phyloP scores from a whole-genome alignment of 2,797 vertebrate species.

The Cygnus olor region DNA sequence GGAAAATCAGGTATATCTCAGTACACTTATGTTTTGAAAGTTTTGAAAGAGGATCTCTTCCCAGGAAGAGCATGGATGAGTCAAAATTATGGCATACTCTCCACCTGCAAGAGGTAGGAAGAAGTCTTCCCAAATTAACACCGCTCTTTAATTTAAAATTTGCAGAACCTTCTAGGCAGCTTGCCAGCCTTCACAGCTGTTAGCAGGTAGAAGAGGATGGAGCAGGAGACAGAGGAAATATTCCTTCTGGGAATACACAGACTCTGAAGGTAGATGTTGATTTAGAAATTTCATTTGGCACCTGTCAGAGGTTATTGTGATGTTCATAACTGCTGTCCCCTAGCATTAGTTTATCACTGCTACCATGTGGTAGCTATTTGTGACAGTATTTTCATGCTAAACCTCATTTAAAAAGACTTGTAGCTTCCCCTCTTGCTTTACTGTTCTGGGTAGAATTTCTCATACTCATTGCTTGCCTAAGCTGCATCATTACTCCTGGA shows the following conservation, averaged over 20 bases:
- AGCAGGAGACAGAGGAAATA: neutral
- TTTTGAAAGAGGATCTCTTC: neutral
- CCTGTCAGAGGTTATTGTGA: neutral
- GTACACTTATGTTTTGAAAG: neutral
- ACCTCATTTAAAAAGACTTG: neutral
- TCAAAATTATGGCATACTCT: neutral
- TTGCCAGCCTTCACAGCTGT: neutral
- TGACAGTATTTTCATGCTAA: neutral
- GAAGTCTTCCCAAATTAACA: constrained; percentile 17
- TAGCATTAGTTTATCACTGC: neutral
- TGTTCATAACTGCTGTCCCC: neutral
- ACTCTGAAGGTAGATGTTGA: neutral
- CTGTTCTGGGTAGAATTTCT: neutral
- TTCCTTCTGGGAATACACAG: neutral
- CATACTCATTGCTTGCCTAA: neutral
- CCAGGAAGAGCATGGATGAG: neutral
- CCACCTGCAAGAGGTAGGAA: neutral
- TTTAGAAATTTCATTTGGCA: constrained; percentile 1
- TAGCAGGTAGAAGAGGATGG: constrained; percentile 26
- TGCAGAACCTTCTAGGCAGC: neutral
- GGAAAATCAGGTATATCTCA: neutral
- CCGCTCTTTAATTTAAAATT: neutral
- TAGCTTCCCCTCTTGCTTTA: neutral
- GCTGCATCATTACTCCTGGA: constrained; percentile 10
- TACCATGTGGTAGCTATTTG: neutral